Conservation (phyloP, 2,797 vertebrate genomes). For the Steatocranus sp. region DNA sequence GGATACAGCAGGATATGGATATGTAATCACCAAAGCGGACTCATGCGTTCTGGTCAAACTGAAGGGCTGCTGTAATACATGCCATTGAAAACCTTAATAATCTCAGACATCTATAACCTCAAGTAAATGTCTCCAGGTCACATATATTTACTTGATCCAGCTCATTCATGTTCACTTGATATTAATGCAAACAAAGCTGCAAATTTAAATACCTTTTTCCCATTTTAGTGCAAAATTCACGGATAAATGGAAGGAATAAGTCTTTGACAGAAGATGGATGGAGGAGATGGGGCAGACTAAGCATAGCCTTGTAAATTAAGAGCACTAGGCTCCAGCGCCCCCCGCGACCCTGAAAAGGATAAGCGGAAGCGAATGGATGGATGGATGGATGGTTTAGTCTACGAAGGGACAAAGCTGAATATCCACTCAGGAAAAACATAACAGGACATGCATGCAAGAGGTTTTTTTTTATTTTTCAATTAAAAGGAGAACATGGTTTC, state of each 20-base stretch:
- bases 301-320: background rate
- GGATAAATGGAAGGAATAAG: background rate
- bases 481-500: background rate
- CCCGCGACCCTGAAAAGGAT: no score
- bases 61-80: background rate
- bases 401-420: fast-evolving
- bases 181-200: background rate
- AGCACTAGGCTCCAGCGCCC: no score
- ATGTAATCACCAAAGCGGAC: background rate
- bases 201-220: background rate
- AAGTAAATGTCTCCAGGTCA: background rate
- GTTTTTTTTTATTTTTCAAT: background rate
- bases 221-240: background rate
- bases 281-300: background rate
- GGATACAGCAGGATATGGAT: background rate
- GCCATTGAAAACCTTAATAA: background rate
- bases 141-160: background rate
- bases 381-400: background rate
- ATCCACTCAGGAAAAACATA: background rate
- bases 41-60: background rate
- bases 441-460: background rate
- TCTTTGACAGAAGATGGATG: background rate
- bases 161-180: background rate
- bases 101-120: background rate
- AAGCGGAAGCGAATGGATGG: no score